These are phyloP conservation scores for Ephialtes manifestator DNA, from an alignment of 2,888 invertebrate genomes.

Conservation along the genomic window DNA sequence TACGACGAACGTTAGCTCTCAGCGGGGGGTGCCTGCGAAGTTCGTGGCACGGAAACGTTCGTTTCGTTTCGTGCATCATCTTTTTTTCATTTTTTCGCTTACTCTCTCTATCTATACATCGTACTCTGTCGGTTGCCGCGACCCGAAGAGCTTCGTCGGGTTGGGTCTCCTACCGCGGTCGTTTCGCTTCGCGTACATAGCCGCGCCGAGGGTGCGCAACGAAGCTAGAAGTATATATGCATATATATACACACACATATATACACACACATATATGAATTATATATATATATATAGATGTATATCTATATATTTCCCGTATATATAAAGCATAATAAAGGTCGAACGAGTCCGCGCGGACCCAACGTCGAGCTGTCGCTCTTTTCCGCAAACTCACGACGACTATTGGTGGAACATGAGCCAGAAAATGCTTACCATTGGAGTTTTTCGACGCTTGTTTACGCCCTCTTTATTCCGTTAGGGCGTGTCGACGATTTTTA, in stretches of 20 bases:
- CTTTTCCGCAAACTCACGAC: slow-evolving; percentile 23
- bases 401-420: slow-evolving; percentile 64
- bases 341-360: slow-evolving; percentile 83
- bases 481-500: slow-evolving; percentile 82
- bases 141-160: slow-evolving; percentile 70
- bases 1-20: slow-evolving; percentile 52
- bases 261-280: too few relatives aligned
- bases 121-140: slow-evolving; percentile 66
- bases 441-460: slow-evolving; percentile 79
- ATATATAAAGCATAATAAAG: slow-evolving; percentile 77
- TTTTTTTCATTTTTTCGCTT: slow-evolving; percentile 69
- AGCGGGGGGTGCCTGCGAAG: slow-evolving; percentile 77
- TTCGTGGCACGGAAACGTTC: slow-evolving; percentile 83
- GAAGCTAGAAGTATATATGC: slow-evolving; percentile 39
- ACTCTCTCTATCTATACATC: slow-evolving; percentile 58
- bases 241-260: slow-evolving; percentile 17
- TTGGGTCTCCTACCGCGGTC: slow-evolving; percentile 64
- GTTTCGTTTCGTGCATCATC: slow-evolving; percentile 78
- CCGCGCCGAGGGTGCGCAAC: slow-evolving; percentile 67
- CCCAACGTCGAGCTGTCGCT: slow-evolving; percentile 76
- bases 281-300: slow-evolving; percentile 71
- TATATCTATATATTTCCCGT: slow-evolving; percentile 62
- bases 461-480: slow-evolving; percentile 80
- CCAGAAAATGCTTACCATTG: slow-evolving; percentile 74
- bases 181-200: slow-evolving; percentile 64